Evolutionary conservation across 2,113 vertebrate species (phyloP).

Genomic region (Nyctereutes procyonoides): DNA sequence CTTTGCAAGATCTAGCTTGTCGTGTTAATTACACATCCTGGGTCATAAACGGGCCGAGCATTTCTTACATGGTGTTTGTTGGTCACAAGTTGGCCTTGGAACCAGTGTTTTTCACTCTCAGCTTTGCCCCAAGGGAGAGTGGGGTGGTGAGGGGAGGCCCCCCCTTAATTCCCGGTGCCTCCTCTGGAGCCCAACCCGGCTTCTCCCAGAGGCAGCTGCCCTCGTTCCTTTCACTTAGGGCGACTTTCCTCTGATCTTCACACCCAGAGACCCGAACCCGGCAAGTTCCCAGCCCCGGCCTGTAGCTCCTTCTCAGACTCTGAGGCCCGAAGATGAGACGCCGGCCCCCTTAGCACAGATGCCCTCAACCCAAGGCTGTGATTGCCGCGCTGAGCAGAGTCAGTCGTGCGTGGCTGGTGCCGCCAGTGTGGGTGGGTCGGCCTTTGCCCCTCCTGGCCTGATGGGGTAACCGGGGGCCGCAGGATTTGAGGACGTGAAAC

Average conservation of each 20-base stretch:
- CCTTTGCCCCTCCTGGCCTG: background rate
- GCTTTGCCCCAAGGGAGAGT: background rate
- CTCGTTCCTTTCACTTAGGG: too few relatives aligned
- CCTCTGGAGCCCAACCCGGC: background rate
- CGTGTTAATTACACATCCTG: background rate
- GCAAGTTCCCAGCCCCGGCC: background rate
- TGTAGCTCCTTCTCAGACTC: background rate
- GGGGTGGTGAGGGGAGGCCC: too few relatives aligned
- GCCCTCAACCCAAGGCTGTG: background rate
- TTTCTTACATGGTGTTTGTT: background rate
- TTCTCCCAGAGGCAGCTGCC: too few relatives aligned
- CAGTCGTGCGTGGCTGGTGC: rapidly evolving
- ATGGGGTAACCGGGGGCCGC: background rate
- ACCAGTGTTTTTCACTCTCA: background rate
- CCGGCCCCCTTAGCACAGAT: background rate
- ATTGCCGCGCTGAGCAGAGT: background rate
- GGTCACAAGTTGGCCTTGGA: background rate
- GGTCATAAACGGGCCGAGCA: background rate
- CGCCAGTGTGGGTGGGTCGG: too few relatives aligned
- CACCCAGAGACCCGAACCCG: background rate
- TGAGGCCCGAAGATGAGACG: background rate
- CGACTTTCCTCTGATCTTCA: background rate
- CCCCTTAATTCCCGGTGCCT: background rate
- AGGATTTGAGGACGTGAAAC: background rate
- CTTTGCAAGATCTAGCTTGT: background rate